Conservation (phyloP, 35 echinoderm and acorn worm genomes). For the Apostichopus californicus region DNA sequence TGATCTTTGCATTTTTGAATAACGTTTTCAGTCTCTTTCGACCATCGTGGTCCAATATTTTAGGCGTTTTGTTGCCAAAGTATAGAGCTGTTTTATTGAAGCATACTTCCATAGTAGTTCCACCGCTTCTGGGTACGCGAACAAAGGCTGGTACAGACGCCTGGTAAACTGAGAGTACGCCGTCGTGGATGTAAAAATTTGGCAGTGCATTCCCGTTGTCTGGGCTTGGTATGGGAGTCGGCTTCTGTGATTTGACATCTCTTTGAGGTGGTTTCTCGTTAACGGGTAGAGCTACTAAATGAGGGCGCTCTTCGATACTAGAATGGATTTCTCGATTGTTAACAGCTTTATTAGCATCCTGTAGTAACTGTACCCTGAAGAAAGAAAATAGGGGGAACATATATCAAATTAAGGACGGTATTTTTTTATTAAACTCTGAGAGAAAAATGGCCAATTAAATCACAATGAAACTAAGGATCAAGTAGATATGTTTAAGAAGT, state of each 20-base stretch:
- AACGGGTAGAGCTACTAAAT: background rate
- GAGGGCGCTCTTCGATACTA: background rate
- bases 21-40: background rate
- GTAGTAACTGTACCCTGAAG: background rate
- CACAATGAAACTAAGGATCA: no score
- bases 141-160: conserved; percentile 28
- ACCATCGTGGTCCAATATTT: conserved; percentile 22
- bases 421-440: no score
- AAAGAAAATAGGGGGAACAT: background rate
- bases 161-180: conserved; percentile 25
- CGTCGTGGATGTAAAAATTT: conserved; percentile 35
- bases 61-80: conserved; percentile 37
- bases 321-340: conserved; percentile 45
- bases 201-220: conserved; percentile 28
- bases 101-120: conserved; percentile 31
- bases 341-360: background rate
- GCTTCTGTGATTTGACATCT: background rate
- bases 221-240: conserved; percentile 6
- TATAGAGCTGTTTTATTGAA: conserved; percentile 35
- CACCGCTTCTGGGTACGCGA: conserved; percentile 5
- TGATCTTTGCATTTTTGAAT: conserved; percentile 41
- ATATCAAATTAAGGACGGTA: no score
- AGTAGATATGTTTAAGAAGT: no score
- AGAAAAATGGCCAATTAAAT: no score
- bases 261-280: background rate